These are phyloP conservation scores for Toxonevra muliebris DNA, from an alignment of 2,888 invertebrate genomes.

Conservation along the genomic window DNA sequence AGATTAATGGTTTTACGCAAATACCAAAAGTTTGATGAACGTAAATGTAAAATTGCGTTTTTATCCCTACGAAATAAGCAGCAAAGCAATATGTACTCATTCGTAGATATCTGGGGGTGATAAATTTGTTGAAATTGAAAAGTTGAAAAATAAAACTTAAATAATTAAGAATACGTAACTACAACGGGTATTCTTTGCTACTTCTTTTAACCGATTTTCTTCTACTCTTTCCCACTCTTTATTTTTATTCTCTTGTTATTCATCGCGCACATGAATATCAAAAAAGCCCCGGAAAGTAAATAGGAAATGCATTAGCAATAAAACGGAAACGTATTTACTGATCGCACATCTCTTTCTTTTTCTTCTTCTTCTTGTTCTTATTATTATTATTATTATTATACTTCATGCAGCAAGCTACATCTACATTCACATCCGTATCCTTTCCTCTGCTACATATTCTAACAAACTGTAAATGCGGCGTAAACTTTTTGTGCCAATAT, in stretches of 20 bases:
- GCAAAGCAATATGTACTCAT: conserved; percentile 10
- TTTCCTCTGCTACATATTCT: conserved; percentile 9
- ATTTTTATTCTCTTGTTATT: too few species aligned
- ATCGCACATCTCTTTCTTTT: conserved; percentile 50
- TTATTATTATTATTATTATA: too few species aligned
- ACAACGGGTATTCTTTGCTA: background rate
- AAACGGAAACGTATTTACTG: conserved; percentile 61
- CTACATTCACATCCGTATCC: too few species aligned
- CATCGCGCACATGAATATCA: background rate
- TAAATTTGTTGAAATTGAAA: conserved; percentile 31
- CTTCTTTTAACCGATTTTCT: background rate
- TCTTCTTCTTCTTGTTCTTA: too few species aligned
- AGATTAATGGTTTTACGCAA: conserved; percentile 50
- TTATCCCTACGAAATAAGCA: conserved; percentile 13
- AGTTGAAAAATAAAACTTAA: conserved; percentile 27
- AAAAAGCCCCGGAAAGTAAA: conserved; percentile 51
- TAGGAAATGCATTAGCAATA: conserved; percentile 62
- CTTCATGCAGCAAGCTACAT: too few species aligned
- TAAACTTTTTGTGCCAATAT: conserved; percentile 39
- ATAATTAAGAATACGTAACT: conserved; percentile 19
- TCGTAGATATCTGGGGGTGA: conserved; percentile 25
- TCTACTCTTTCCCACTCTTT: too few species aligned
- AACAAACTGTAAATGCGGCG: conserved; percentile 21
- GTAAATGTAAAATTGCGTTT: conserved; percentile 18
- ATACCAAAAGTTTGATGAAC: conserved; percentile 27